Evolutionary conservation across 2,797 vertebrate genomes (phyloP), one percentile per base, ranked within the genome.

Genomic region (Serranus cabrilla): DNA sequence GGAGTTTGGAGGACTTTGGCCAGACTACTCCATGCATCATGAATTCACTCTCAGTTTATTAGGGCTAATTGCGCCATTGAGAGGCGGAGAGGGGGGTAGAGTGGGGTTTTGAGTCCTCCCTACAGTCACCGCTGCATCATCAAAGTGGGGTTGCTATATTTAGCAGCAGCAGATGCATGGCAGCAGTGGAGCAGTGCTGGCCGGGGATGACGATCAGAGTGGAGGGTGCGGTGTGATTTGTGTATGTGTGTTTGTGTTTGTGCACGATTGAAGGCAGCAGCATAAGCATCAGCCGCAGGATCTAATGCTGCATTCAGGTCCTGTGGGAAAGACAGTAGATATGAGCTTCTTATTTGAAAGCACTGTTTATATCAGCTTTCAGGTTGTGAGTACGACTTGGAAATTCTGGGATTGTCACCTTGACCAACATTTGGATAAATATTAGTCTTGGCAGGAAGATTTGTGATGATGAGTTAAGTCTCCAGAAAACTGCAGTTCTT

Each of bases 141-240:
- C 89, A 91, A 92, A 94, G 84, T 71, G 85, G 50, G 56, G 71
- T 51, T 76, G 52, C 87, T 95, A 95, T 94, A 87, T 94, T 94
- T 95, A 95, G 94, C 77, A 81, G 82, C 88, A 78, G 78, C 80
- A 78, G 89, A 88, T 90, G 84, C 88, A 87, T 54, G 74, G 87
- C 46, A 39, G 74, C 47, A 46, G 68, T 56, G 76, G 69, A 86
- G 82, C 73, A 47, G 80, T 14, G 58, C 70, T 50, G 84, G 85
- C 88, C 86, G 63, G 39, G 82, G 86, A 85, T 84, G 77, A 66
- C 72, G 86, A 88, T 84, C 81, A 65, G 39, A 69, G 60, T 34
- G 62, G 40, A 18, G 71, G 80, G 75, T 69, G 74, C 67, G 54
- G 47, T 72, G 54, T 66, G 61, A 62, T 63, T 45, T 73, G 39